A percentile compares a stretch with the other conserved stretches of the same genome.
These are phyloP conservation scores for Oryzias woworae DNA, from an alignment of 2,113 vertebrate species.

Conservation along the genomic window DNA sequence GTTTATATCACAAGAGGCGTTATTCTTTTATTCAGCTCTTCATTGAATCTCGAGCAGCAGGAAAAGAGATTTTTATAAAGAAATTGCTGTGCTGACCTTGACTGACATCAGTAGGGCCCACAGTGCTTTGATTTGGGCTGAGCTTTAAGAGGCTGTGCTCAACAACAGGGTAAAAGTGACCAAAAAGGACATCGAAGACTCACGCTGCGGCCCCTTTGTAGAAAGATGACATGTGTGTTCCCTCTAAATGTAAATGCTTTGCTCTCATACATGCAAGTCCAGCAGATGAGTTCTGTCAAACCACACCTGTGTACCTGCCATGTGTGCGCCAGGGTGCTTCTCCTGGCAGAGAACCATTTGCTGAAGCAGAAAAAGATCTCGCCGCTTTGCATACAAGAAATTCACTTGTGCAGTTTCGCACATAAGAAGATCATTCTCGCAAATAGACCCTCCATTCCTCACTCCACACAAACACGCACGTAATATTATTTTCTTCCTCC, in stretches of 20 bases:
- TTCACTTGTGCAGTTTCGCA: conserved; percentile 29
- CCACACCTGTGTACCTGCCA: conserved; percentile 54
- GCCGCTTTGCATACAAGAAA: conserved; percentile 35
- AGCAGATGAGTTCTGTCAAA: conserved; percentile 53
- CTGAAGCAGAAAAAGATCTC: conserved; percentile 44
- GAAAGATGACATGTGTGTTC: conserved; percentile 13
- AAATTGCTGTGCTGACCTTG: conserved; percentile 20
- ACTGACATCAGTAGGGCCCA: conserved; percentile 38
- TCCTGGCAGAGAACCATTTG: conserved; percentile 44
- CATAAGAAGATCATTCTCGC: conserved; percentile 27
- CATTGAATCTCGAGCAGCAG: neutral
- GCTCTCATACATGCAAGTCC: conserved; percentile 25
- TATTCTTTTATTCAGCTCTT: conserved; percentile 2
- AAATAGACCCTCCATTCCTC: conserved; percentile 32
- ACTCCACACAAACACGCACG: conserved; percentile 19
- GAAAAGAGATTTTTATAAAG: conserved; percentile 5
- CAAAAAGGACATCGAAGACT: conserved; percentile 58
- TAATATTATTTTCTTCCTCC: conserved; percentile 25
- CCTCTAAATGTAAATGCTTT: conserved; percentile 37
- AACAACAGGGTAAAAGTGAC: conserved; percentile 56
- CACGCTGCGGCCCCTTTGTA: conserved; percentile 15
- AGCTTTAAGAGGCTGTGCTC: conserved; percentile 42
- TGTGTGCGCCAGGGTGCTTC: conserved; percentile 19
- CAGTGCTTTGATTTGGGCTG: conserved; percentile 51
- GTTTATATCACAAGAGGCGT: conserved; percentile 13